Evolutionary conservation across 2,113 vertebrate genomes (phyloP), one percentile per base, ranked within the genome.

Genomic region (Malurus elegans): DNA sequence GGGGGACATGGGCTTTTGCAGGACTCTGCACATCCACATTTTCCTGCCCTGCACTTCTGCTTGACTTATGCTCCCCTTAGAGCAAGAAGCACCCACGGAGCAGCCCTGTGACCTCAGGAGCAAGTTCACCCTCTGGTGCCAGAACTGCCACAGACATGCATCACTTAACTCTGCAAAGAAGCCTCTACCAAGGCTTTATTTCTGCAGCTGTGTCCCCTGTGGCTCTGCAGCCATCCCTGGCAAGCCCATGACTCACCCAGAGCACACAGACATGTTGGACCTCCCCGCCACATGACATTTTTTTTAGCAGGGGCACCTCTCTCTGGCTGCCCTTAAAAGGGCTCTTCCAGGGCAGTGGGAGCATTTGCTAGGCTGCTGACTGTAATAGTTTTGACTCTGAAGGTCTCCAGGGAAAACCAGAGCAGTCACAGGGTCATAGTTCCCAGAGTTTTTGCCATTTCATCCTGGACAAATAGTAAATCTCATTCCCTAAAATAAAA

Each of bases 341-440:
- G 14, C 25, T 86, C 79, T 86, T 79, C 54, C 75, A 76, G 54
- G 32, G 38, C 28, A 8, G 29, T 64, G 66, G 45, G 34, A 78
- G 42, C 18, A 13, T 31, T 84, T 71, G 47, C 64, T 75, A 50
- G 40, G 64, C 53, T 85, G 76, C 40, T 75, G 80, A 56, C 66
- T 75, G 40, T 82, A 74, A 90, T 83, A 65, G 69, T 92, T 92
- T 94, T 88, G 69, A 71, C 79, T 90, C 36, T 44, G 44, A 83
- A 75, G 29, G 29, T 40, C 79, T 91, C 67, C 34, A 64, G 40
- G 61, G 92, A 92, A 87, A 93, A 93, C 31, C 4, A 2, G 40
- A 88, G 31, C 79, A 83, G 73, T 67, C 85, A 66, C 48, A 44
- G 48, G 42, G 76, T 83, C 50, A 38, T 44, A 81, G 82, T 56